Evolutionary conservation across 2,888 invertebrate genomes (phyloP).

Genomic region (Cepaea hortensis): DNA sequence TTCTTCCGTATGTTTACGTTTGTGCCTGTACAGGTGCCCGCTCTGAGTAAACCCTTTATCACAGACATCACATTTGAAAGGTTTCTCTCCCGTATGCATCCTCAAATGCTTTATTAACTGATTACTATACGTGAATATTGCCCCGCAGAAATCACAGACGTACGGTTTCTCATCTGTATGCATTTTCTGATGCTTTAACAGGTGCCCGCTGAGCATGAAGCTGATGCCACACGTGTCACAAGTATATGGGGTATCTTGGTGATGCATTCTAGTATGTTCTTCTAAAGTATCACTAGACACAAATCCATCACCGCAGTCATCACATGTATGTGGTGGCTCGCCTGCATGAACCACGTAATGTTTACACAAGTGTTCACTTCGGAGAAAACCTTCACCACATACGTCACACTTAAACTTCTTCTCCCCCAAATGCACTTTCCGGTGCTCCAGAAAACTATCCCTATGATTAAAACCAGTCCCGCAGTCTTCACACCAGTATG

Average conservation of each 20-base stretch:
- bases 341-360: constrained; percentile 6
- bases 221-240: constrained; percentile 1
- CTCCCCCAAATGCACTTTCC: constrained; percentile 26
- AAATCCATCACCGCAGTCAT: constrained; percentile 12
- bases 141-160: constrained; percentile 15
- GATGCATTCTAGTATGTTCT: not conserved
- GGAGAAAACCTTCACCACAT: constrained; percentile 1
- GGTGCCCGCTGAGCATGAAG: not conserved
- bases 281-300: not conserved
- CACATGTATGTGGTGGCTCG: constrained; percentile 3
- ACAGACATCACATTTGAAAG: constrained; percentile 26
- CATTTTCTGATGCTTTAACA: not conserved
- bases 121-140: not conserved
- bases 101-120: constrained; percentile 4
- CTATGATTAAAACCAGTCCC: not conserved
- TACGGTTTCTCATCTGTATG: constrained; percentile 33
- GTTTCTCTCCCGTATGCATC: constrained; percentile 34
- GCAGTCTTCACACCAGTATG: constrained; percentile 24
- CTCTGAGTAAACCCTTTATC: not conserved
- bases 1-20: constrained; percentile 7
- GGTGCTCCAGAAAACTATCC: not conserved
- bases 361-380: not conserved
- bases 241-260: not conserved
- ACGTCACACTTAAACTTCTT: constrained; percentile 18
- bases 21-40: not conserved